Evolutionary conservation across 2,888 invertebrate species (phyloP).

Genomic region (Drosophila koepferae): DNA sequence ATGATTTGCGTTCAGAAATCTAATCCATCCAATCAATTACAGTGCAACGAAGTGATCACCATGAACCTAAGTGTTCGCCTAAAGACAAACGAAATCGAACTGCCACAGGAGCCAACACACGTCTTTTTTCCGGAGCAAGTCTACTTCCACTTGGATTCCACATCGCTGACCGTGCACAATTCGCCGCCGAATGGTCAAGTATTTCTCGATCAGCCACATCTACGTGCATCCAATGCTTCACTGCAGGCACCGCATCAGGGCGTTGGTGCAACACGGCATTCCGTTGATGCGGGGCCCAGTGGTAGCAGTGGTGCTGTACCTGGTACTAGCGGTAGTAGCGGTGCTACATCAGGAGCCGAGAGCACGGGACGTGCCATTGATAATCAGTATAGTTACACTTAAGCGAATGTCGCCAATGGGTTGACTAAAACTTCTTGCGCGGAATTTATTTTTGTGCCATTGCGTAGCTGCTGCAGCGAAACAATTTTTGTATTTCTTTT

Average conservation of each 20-base stretch:
- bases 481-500: conserved; percentile 47
- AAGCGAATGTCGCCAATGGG: conserved; percentile 53
- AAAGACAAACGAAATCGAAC: conserved; percentile 85
- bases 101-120: conserved; percentile 82
- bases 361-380: conserved; percentile 89
- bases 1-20: conserved; percentile 10
- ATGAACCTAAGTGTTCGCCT: conserved; percentile 85
- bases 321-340: conserved; percentile 22
- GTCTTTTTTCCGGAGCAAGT: conserved; percentile 77
- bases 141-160: conserved; percentile 75
- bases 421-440: conserved; percentile 52
- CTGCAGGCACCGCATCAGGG: conserved; percentile 65
- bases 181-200: conserved; percentile 62
- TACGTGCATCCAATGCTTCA: conserved; percentile 78
- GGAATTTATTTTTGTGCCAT: conserved; percentile 76
- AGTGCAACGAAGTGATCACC: conserved; percentile 86
- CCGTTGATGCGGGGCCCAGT: conserved; percentile 29
- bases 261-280: conserved; percentile 42
- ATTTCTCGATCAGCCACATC: conserved; percentile 68
- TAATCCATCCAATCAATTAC: conserved; percentile 50
- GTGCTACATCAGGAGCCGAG: conserved; percentile 44
- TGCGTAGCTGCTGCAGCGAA: conserved; percentile 50
- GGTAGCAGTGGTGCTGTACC: conserved; percentile 17
- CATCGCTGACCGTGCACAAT: conserved; percentile 67
- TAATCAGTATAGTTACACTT: conserved; percentile 93